Evolutionary conservation across 2,888 invertebrate genomes (phyloP), one percentile per base, ranked within the genome.

Genomic region (Steromphala cineraria): DNA sequence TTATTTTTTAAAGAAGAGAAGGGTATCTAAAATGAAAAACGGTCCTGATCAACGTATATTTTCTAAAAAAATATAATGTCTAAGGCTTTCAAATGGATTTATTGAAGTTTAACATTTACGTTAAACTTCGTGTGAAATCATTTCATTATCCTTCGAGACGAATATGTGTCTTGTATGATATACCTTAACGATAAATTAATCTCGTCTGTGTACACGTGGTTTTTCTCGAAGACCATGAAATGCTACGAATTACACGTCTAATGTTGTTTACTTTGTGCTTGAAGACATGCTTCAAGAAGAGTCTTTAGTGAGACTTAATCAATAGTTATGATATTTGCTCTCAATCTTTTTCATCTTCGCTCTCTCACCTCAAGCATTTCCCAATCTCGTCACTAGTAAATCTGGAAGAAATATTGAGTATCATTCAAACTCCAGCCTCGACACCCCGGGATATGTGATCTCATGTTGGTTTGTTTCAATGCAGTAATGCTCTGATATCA

Each of bases 281-380:
- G n/a, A 17, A 36, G 71, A 31, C 36, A 71, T 71, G 31, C 71
- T 71, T 15, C 17, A 40, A 71, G 71, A 71, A 71, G 36, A 13
- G 71, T 71, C 71, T 71, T 40, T 36, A 71, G 40, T n/a, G 71
- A 40, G 71, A 40, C 71, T 71, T 36, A 28, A 71, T 71, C 71
- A 36, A 40, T 36, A 24, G 71, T 71, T 71, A 40, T 40, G 40
- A 31, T 71, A 36, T 71, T 71, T 71, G 71, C 71, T 71, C 36
- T 71, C 40, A 31, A 71, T 71, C 71, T 31, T 71, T 71, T 71
- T 71, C 71, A 40, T 71, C 71, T 71, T 71, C 71, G 71, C 36
- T 15, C 71, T 71, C 71, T 71, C 71, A 62, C 62, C 62, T 28
- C 62, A 62, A 62, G 62, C 62, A 28, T 28, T 17, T 28, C 24